Conservation (phyloP, 1,140 invertebrate species). For the Zaprionus africanus region DNA sequence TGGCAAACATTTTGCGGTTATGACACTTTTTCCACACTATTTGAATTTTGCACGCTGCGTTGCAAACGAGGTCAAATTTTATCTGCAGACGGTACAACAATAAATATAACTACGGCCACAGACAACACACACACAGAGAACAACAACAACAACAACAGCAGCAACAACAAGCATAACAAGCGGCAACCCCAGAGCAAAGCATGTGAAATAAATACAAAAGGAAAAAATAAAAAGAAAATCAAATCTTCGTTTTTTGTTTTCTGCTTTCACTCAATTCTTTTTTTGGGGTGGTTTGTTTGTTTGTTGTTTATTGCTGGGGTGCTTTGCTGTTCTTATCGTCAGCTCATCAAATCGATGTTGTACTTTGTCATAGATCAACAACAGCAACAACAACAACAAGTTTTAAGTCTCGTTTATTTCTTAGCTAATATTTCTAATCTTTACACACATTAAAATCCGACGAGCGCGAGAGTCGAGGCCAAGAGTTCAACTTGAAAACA, state of each 20-base stretch:
- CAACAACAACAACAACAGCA: slow-evolving; percentile 19
- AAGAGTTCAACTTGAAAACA: slow-evolving; percentile 49
- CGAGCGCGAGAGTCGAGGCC: slow-evolving; percentile 19
- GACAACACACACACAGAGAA: slow-evolving; percentile 47
- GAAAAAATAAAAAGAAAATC: neutral
- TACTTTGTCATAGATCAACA: slow-evolving; percentile 21
- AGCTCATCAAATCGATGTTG: slow-evolving; percentile 38
- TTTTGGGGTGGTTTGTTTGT: slow-evolving; percentile 27
- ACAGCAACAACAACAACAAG: neutral
- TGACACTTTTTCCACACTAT: slow-evolving; percentile 35
- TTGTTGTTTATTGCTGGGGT: slow-evolving; percentile 29
- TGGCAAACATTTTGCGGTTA: slow-evolving; percentile 62
- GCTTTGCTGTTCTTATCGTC: slow-evolving; percentile 33
- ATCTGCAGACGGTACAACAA: slow-evolving; percentile 76
- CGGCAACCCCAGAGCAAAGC: slow-evolving; percentile 4
- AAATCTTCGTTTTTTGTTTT: neutral
- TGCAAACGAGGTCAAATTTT: slow-evolving; percentile 74
- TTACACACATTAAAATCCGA: slow-evolving; percentile 2
- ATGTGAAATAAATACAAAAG: neutral
- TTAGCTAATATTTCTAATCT: slow-evolving; percentile 7
- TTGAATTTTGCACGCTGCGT: slow-evolving; percentile 31
- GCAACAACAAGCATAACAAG: slow-evolving; percentile 27
- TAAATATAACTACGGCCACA: slow-evolving; percentile 68
- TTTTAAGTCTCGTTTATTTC: neutral
- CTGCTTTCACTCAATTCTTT: neutral